phyloP scores from a whole-genome alignment of 2,888 invertebrate species.

The Tholera decimalis region DNA sequence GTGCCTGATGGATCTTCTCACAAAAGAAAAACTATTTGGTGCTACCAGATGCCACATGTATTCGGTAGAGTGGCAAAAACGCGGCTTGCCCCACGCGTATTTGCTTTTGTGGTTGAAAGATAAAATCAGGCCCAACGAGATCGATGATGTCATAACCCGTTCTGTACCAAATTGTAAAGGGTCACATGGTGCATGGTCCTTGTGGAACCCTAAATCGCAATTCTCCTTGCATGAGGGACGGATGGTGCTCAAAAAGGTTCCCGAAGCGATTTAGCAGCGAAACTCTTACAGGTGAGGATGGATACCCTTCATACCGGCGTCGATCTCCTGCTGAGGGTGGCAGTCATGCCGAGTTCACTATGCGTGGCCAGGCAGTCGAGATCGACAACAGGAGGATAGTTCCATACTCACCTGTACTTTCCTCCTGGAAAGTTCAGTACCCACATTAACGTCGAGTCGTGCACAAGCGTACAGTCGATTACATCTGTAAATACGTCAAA shows the following conservation, averaged over 20 bases:
- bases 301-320: constrained; percentile 8
- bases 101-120: too few species aligned
- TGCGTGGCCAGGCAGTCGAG: too few species aligned
- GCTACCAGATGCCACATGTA: too few species aligned
- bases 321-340: not conserved
- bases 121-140: not conserved
- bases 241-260: not conserved
- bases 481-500: constrained; percentile 31
- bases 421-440: not conserved
- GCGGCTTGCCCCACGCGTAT: too few species aligned
- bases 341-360: not conserved
- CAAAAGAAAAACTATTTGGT: too few species aligned
- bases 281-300: not conserved
- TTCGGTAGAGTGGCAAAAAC: not conserved
- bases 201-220: too few species aligned
- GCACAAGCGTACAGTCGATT: constrained; percentile 21
- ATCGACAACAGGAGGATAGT: constrained; percentile 26
- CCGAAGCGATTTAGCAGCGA: not conserved
- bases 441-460: constrained; percentile 26
- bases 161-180: not conserved
- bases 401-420: constrained; percentile 21
- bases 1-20: too few species aligned
- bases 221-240: too few species aligned
- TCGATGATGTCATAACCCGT: not conserved
- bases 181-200: too few species aligned